These are phyloP conservation scores for Uloborus plumipes DNA, from an alignment of 2,888 invertebrate species.

Conservation along the genomic window DNA sequence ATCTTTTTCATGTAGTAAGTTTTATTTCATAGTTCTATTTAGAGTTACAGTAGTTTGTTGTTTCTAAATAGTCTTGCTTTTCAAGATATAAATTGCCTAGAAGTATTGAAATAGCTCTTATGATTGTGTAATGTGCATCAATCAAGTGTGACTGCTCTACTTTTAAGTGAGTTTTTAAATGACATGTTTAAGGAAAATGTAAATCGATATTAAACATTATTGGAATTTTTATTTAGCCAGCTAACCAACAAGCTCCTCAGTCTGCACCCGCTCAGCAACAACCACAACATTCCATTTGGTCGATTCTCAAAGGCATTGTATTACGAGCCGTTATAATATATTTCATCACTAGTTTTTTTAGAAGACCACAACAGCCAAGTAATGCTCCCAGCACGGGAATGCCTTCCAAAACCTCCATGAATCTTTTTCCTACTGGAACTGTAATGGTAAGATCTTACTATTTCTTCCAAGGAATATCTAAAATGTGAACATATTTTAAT, in stretches of 20 bases:
- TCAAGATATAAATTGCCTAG: too few species aligned
- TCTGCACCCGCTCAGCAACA: slow-evolving; percentile 34
- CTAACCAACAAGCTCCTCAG: slow-evolving; percentile 24
- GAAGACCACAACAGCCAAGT: slow-evolving; percentile 73
- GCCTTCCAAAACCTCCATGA: slow-evolving; percentile 46
- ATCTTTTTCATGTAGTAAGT: too few species aligned
- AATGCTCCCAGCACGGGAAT: slow-evolving; percentile 67
- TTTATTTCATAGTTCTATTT: too few species aligned
- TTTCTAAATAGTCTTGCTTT: neutral
- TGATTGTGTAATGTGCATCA: too few species aligned
- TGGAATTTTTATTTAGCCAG: slow-evolving; percentile 6
- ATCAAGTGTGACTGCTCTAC: too few species aligned
- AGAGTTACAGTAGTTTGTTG: neutral
- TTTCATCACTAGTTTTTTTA: slow-evolving; percentile 91
- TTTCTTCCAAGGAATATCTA: too few species aligned
- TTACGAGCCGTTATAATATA: slow-evolving; percentile 91
- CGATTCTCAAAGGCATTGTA: slow-evolving; percentile 72
- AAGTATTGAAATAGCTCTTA: too few species aligned
- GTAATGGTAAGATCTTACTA: slow-evolving; percentile 53
- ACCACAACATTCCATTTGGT: slow-evolving; percentile 64
- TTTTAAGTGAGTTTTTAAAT: too few species aligned
- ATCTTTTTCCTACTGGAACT: slow-evolving; percentile 66
- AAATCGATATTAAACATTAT: neutral
- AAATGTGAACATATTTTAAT: too few species aligned
- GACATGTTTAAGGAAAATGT: neutral